phyloP scores from a whole-genome alignment of 2,888 invertebrate genomes.

The Erynnis tages region DNA sequence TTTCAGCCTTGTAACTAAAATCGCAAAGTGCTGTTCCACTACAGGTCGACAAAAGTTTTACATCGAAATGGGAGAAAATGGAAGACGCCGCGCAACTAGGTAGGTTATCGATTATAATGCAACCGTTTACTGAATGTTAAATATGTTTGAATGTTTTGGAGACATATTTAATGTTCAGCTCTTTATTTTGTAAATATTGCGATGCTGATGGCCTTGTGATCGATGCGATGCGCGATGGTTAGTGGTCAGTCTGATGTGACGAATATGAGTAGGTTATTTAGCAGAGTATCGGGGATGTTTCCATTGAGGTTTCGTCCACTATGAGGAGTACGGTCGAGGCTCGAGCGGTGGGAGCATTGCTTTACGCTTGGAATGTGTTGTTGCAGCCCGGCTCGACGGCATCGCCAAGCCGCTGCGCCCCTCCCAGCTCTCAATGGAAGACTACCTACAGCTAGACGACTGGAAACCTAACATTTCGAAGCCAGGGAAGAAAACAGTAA shows the following conservation, averaged over 20 bases:
- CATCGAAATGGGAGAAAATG: slow-evolving; percentile 92
- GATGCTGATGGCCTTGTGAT: neutral
- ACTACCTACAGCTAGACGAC: slow-evolving; percentile 94
- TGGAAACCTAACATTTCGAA: slow-evolving; percentile 83
- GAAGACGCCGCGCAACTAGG: slow-evolving; percentile 92
- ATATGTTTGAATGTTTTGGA: neutral
- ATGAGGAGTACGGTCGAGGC: no score
- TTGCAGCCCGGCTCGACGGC: slow-evolving; percentile 96
- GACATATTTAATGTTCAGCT: slow-evolving; percentile 6
- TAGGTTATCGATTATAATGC: slow-evolving; percentile 78
- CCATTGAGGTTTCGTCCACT: no score
- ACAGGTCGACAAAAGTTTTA: slow-evolving; percentile 78
- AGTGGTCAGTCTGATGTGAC: no score
- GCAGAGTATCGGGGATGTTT: no score
- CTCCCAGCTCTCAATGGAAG: slow-evolving; percentile 91
- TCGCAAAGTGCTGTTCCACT: slow-evolving; percentile 63
- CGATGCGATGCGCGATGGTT: no score
- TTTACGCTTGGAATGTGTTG: slow-evolving; percentile 43
- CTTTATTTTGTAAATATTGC: neutral
- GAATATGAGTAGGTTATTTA: no score
- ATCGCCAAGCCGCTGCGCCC: slow-evolving; percentile 88
- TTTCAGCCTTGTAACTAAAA: slow-evolving; percentile 75
- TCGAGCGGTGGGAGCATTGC: no score
- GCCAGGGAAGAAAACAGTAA: slow-evolving; percentile 94
- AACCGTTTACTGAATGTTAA: slow-evolving; percentile 23